Conservation (phyloP, 2,113 vertebrate genomes). For the Neogale vison region DNA sequence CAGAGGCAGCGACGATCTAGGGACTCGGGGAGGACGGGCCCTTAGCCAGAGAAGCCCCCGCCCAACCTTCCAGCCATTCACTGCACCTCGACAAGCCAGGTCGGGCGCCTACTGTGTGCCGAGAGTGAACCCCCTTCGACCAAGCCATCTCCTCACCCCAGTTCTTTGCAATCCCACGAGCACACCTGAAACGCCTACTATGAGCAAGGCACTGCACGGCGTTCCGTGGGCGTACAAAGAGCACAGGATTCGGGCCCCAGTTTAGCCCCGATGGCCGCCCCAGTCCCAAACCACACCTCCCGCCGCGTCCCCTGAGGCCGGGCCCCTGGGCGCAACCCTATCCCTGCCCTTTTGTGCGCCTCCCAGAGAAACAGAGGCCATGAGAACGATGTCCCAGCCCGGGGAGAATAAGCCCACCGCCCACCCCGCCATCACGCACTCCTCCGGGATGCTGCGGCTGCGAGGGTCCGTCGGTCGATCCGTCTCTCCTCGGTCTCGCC, state of each 20-base stretch:
- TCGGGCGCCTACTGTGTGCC: neutral
- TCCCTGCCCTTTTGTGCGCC: constrained; percentile 68
- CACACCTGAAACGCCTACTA: neutral
- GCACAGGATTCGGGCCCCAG: neutral
- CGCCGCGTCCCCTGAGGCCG: neutral
- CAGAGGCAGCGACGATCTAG: neutral
- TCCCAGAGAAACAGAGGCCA: neutral
- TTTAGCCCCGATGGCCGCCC: neutral
- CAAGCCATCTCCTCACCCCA: neutral
- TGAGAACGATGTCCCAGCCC: neutral
- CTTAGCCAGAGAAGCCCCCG: neutral
- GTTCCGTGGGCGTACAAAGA: constrained; percentile 44
- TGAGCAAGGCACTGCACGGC: neutral
- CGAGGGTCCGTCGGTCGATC: neutral
- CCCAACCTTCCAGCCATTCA: neutral
- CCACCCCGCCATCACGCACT: constrained; percentile 76
- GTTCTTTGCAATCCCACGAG: neutral
- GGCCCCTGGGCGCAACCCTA: neutral
- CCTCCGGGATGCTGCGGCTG: constrained; percentile 62
- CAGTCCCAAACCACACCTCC: neutral
- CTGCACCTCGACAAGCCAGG: neutral
- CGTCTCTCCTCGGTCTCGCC: constrained; percentile 38
- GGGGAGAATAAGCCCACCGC: constrained; percentile 12
- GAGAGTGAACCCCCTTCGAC: neutral
- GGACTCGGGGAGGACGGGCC: neutral